Base-by-base conservation (phyloP, 2,113 vertebrate genomes). In the Ascaphus truei region DNA sequence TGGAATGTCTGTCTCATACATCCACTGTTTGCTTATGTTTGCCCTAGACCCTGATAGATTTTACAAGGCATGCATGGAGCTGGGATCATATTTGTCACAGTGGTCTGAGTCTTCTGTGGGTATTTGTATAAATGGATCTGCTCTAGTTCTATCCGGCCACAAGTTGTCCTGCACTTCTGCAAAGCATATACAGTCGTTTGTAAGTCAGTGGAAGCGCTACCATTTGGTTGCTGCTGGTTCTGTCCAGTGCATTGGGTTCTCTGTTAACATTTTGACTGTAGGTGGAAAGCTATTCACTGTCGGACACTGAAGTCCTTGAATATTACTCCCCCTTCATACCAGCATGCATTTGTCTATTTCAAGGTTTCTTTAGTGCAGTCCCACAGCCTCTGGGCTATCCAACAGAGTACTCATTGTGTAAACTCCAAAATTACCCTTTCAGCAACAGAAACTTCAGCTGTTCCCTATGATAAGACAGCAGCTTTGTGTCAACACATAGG, bases 381-480 rank as follows among this genome's bases (percentile, higher is more conserved):
- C 75, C 1, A 0, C 72, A 73, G 37, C 73, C 33, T 18, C 13
- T n/a, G 4, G 18, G 72, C 75, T 72, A 76, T 55, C 20, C 76
- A 62, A 81, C 87, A 92, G 87, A 85, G 33, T 0, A 9, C 37
- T 53, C 79, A 81, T 89, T 92, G 89, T 92, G 73, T 23, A 47
- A 23, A 12, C 20, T 48, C 53, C 31, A 37, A 18, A 9, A 58
- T 63, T 63, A 30, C 45, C 18, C 27, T 56, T 18, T 20, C 50
- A 20, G 59, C 31, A 37, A 7, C 23, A 33, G 65, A 57, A 59
- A 48, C 29, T 3, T 69, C 66, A 69, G 66, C 66, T 69, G 66
- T 60, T 69, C 25, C 13, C 1, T 27, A 25, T 30, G 45, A 23
- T 39, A 37, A 26, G 45, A 23, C 41, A 51, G 15, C 22, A 37